phyloP scores from a whole-genome alignment of 1,140 invertebrate genomes.

The Ostrea edulis region DNA sequence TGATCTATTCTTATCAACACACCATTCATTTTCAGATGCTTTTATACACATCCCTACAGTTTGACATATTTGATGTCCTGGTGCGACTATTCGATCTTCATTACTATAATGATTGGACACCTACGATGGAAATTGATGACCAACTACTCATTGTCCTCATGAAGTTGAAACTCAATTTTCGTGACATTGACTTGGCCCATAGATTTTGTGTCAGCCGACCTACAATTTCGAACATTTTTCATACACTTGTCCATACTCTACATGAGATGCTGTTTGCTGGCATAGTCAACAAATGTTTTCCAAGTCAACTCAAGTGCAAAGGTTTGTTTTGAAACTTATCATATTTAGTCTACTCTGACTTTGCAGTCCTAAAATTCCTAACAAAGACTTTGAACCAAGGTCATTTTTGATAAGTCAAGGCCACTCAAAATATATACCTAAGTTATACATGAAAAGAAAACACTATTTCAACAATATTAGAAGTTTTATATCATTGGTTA shows the following conservation, averaged over 20 bases:
- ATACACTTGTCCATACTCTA: not conserved
- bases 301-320: slow-evolving; percentile 17
- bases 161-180: slow-evolving; percentile 3
- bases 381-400: too few relatives aligned
- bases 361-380: not conserved
- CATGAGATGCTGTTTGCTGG: not conserved
- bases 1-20: too few relatives aligned
- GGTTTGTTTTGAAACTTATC: not conserved
- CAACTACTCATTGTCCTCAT: not conserved
- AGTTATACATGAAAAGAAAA: too few relatives aligned
- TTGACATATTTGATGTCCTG: not conserved
- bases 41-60: not conserved
- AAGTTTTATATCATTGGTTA: not conserved
- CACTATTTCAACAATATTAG: not conserved
- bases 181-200: slow-evolving; percentile 22
- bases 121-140: not conserved
- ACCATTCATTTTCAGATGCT: too few relatives aligned
- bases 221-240: slow-evolving; percentile 2
- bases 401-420: too few relatives aligned
- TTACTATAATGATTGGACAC: not conserved
- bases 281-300: slow-evolving; percentile 1
- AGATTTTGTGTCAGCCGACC: slow-evolving; percentile 9
- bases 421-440: not conserved
- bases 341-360: not conserved
- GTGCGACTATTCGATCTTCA: not conserved